A percentile compares a stretch with the other conserved stretches of the same genome.
Evolutionary conservation across 1,140 invertebrate genomes (phyloP).

Genomic region (Sarcophaga peregrina): DNA sequence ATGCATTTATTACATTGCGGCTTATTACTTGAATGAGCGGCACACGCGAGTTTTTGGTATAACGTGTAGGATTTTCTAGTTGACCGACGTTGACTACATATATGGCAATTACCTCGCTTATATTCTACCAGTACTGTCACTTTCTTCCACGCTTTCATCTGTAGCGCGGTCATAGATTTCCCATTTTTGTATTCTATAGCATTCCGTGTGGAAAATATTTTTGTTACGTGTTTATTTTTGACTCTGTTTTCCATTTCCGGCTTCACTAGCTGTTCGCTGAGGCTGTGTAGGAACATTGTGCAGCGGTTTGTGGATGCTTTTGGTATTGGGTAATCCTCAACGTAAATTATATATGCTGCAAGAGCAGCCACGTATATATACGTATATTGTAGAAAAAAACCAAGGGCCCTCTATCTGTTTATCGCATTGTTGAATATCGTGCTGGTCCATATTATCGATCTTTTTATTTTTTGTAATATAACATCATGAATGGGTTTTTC

Average conservation of each 20-base stretch:
- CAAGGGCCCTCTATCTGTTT: constrained; percentile 55
- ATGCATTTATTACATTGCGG: no score
- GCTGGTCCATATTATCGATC: constrained; percentile 66
- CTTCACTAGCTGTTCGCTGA: constrained; percentile 1
- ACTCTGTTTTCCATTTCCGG: constrained; percentile 30
- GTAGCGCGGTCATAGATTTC: background rate
- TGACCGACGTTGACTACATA: constrained; percentile 21
- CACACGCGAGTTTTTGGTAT: no score
- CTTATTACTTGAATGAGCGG: no score
- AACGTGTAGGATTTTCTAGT: no score
- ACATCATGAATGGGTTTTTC: constrained; percentile 62
- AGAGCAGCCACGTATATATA: constrained; percentile 54
- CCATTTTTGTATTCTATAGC: background rate
- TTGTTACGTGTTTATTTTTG: background rate
- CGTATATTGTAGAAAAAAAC: constrained; percentile 57
- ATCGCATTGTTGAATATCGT: constrained; percentile 50
- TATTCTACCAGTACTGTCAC: constrained; percentile 7
- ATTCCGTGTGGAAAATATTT: constrained; percentile 5
- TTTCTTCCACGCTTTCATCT: background rate
- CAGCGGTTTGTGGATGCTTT: background rate
- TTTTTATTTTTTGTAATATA: constrained; percentile 66
- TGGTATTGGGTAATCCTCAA: constrained; percentile 30
- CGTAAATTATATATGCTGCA: background rate
- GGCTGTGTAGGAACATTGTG: constrained; percentile 14
- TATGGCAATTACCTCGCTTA: constrained; percentile 29